phyloP scores from a whole-genome alignment of 2,888 invertebrate species.

The Drosophila flavopinicola region DNA sequence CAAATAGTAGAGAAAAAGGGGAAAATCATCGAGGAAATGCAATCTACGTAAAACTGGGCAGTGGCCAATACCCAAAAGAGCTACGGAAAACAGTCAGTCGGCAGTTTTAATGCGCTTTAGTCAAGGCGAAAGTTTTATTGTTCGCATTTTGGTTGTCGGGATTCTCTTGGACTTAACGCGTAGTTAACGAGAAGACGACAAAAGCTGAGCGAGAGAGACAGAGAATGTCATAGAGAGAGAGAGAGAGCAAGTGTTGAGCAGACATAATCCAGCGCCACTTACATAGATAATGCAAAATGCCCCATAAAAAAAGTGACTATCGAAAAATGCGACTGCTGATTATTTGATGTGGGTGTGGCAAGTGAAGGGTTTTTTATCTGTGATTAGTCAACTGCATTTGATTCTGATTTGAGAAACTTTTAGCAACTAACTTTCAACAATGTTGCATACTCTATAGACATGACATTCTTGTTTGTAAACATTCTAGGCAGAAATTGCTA shows the following conservation, averaged over 20 bases:
- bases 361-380: background rate
- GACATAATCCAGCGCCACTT: conserved; percentile 36
- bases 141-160: conserved; percentile 26
- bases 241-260: conserved; percentile 24
- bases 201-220: conserved; percentile 5
- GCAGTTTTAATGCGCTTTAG: conserved; percentile 60
- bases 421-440: background rate
- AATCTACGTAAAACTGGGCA: conserved; percentile 30
- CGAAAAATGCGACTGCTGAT: conserved; percentile 1
- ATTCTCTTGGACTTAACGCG: conserved; percentile 51
- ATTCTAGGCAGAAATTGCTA: too few species aligned
- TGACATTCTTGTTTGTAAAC: too few species aligned
- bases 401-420: conserved; percentile 13
- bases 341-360: background rate
- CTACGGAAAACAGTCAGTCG: conserved; percentile 13
- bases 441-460: background rate
- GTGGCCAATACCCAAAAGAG: conserved; percentile 15
- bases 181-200: conserved; percentile 41
- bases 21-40: conserved; percentile 26
- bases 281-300: conserved; percentile 29
- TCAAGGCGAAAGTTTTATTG: conserved; percentile 52
- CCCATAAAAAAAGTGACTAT: conserved; percentile 31
- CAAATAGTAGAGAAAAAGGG: conserved; percentile 1
- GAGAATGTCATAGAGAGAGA: conserved; percentile 2
- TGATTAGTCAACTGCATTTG: background rate